Base-by-base conservation (phyloP, 2,888 invertebrate species). In the Drosophila infuscata region DNA sequence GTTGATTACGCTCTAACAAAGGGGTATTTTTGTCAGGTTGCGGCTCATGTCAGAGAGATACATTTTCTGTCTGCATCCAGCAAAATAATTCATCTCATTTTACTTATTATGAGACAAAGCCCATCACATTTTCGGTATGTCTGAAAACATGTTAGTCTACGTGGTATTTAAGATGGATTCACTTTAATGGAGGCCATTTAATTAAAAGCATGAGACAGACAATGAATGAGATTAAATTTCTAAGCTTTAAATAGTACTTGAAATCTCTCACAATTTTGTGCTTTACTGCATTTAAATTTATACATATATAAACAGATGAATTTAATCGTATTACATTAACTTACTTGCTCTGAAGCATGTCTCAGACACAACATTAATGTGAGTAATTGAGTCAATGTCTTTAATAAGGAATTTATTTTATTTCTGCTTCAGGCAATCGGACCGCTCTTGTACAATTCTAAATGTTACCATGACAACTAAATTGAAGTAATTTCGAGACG, bases 221-320 rank as follows among this genome's bases (percentile, higher is more conserved):
- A 64, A 51, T 54, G 35, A 57, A 33, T 35, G 51, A 56, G 64
- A 66, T 64, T 41, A 71, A 38, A 64, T 80, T 54, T 60, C 46
- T 61, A 33, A 58, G 63, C 56, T 67, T 53, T 30, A 38, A 20
- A 56, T 35, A 29, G 41, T 46, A 29, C 33, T 25, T 30, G 9
- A n/a, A 53, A 51, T 41, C 9, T 33, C n/a, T 12, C 2, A 20
- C 48, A 15, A 7, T 7, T 35, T 4, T 36, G 15, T 41, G 38
- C 6, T 35, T 49, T 43, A 25, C 35, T 29, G 25, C 35, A 17
- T 29, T 56, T 41, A 8, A 38, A 32, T 71, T 29, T 30, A 29
- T 38, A 32, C n/a, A 59, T 36, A n/a, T n/a, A 36, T 29, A 54
- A 38, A n/a, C 1, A 8, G 11, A 5, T 25, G 7, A n/a, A 29